Percentiles rank a stretch among this genome's conserved stretches.
Conservation (phyloP, 2,797 vertebrate species). For the Pantherophis vulpinus region DNA sequence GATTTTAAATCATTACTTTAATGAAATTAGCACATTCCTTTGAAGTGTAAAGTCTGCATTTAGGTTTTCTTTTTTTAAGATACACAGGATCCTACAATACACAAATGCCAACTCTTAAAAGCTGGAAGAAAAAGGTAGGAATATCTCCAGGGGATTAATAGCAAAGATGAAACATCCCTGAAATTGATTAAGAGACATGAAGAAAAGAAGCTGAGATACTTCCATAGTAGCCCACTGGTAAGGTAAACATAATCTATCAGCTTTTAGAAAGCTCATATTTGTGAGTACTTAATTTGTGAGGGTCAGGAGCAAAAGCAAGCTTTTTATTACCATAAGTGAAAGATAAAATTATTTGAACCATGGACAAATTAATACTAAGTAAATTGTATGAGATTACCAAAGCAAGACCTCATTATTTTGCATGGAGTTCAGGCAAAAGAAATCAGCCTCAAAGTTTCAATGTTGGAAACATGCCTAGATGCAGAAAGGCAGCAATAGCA, state of each 20-base stretch:
- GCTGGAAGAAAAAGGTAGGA: not conserved
- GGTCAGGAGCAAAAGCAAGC: slow-evolving; percentile 22
- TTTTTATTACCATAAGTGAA: not conserved
- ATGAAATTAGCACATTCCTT: slow-evolving; percentile 49
- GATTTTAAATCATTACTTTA: slow-evolving; percentile 35
- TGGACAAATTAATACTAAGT: not conserved
- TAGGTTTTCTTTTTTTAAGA: not conserved
- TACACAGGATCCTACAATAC: not conserved
- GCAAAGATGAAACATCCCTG: slow-evolving; percentile 10
- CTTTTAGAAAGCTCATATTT: slow-evolving; percentile 2
- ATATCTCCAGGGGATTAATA: not conserved
- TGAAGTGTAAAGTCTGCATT: slow-evolving; percentile 14
- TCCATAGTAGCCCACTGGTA: not conserved
- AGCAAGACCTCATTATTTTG: not conserved
- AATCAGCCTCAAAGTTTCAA: not conserved
- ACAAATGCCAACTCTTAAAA: not conserved
- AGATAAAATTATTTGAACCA: not conserved
- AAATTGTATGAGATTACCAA: not conserved
- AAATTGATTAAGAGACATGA: slow-evolving; percentile 23
- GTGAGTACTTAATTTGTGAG: slow-evolving; percentile 21
- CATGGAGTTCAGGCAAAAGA: not conserved
- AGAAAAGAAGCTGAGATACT: not conserved
- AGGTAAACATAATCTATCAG: not conserved
- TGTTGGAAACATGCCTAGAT: not conserved
- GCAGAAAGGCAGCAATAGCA: not conserved